Evolutionary conservation across 2,797 vertebrate genomes (phyloP).

Genomic region (Sebastes dallii): DNA sequence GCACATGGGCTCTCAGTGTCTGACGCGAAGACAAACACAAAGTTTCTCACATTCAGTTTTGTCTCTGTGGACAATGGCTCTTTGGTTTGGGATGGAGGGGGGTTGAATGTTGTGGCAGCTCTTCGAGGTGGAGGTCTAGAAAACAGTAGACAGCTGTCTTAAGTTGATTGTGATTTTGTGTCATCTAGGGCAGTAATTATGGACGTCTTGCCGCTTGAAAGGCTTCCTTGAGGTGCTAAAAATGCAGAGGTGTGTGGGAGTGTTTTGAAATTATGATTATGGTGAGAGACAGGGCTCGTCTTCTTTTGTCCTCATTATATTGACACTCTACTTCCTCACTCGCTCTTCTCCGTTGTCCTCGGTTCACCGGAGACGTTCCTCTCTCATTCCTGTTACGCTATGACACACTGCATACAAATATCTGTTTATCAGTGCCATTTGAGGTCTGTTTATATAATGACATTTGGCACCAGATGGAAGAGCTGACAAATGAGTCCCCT

Average conservation of each 20-base stretch:
- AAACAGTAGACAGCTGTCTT: constrained; percentile 9
- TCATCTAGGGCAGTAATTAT: neutral
- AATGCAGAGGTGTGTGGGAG: neutral
- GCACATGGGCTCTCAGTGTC: constrained; percentile 25
- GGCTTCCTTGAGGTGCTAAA: neutral
- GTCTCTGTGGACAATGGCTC: constrained; percentile 21
- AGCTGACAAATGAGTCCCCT: constrained; percentile 3
- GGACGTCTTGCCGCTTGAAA: neutral
- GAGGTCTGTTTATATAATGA: constrained; percentile 10
- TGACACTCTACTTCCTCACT: neutral
- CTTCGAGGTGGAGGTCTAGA: neutral
- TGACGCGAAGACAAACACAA: constrained; percentile 19
- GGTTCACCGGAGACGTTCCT: neutral
- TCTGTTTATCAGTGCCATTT: neutral
- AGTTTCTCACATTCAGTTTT: constrained; percentile 22
- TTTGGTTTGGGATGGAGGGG: constrained; percentile 1
- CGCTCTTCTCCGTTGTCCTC: neutral
- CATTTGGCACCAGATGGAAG: constrained; percentile 19
- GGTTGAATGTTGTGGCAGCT: constrained; percentile 3
- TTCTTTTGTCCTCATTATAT: neutral
- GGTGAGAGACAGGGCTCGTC: neutral
- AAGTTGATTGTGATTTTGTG: neutral
- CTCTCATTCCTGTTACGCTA: neutral
- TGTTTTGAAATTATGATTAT: constrained; percentile 8
- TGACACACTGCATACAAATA: neutral